Conservation (phyloP, 2,113 vertebrate genomes). For the Podarcis muralis region DNA sequence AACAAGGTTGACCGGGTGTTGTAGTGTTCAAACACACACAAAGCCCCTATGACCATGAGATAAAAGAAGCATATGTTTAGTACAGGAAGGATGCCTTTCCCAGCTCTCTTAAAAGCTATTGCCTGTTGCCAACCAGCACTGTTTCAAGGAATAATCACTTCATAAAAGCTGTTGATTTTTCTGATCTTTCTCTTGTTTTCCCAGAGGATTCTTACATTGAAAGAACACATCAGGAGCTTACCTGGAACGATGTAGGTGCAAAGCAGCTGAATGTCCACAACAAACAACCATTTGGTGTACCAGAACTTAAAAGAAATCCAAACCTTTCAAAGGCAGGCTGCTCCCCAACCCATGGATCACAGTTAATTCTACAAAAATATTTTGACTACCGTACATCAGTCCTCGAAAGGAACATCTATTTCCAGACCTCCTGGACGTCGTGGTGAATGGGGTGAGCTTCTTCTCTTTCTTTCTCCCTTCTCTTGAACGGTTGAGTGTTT, state of each 20-base stretch:
- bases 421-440: background rate
- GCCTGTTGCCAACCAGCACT: background rate
- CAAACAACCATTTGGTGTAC: background rate
- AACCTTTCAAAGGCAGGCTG: background rate
- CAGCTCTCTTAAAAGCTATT: background rate
- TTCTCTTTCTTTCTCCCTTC: slow-evolving; percentile 33
- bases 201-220: background rate
- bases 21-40: background rate
- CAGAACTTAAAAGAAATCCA: background rate
- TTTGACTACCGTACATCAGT: background rate
- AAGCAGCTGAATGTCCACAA: background rate
- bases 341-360: background rate
- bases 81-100: background rate
- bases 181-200: background rate
- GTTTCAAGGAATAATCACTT: background rate
- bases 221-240: background rate
- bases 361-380: background rate
- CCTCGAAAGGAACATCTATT: background rate
- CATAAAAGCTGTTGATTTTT: background rate
- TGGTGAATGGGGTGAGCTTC: background rate
- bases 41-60: background rate
- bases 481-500: slow-evolving; percentile 70
- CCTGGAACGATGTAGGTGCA: fast-evolving
- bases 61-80: background rate
- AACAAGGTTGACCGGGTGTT: background rate